phyloP scores from a whole-genome alignment of 2,888 invertebrate species.

The Pediacus dermestoides region DNA sequence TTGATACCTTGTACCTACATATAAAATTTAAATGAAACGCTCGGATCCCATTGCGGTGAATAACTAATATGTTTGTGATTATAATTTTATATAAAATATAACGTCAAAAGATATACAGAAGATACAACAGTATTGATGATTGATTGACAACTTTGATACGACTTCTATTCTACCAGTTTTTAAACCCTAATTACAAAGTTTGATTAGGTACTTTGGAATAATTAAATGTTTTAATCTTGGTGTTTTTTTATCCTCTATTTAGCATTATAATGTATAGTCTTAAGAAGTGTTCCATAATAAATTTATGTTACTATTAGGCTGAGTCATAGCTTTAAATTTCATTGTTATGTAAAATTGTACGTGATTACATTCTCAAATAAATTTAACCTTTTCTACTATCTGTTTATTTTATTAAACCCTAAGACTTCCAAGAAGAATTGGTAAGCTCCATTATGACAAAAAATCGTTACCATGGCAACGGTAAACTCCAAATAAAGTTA shows the following conservation, averaged over 20 bases:
- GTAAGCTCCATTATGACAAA: too few species aligned
- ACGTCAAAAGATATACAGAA: slow-evolving; percentile 26
- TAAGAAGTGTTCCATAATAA: slow-evolving; percentile 8
- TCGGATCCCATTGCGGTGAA: too few species aligned
- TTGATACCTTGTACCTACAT: too few species aligned
- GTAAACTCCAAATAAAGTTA: too few species aligned
- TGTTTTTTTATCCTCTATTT: not conserved
- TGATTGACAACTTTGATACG: slow-evolving; percentile 37
- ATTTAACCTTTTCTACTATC: too few species aligned
- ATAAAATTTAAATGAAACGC: too few species aligned
- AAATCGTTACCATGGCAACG: too few species aligned
- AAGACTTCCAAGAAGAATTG: too few species aligned
- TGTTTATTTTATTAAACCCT: too few species aligned
- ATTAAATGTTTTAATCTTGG: slow-evolving; percentile 13
- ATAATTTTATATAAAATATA: slow-evolving; percentile 31
- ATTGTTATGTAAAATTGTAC: too few species aligned
- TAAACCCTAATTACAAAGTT: slow-evolving; percentile 35
- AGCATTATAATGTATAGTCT: not conserved
- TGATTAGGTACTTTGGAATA: slow-evolving; percentile 24
- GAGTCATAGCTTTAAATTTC: slow-evolving; percentile 32
- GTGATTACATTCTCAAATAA: too few species aligned
- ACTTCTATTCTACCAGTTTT: slow-evolving; percentile 30
- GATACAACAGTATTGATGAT: slow-evolving; percentile 27
- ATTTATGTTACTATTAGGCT: slow-evolving; percentile 27
- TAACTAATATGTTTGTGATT: slow-evolving; percentile 32